Evolutionary conservation across 2,113 vertebrate species (phyloP).

Genomic region (Scopus umbretta): DNA sequence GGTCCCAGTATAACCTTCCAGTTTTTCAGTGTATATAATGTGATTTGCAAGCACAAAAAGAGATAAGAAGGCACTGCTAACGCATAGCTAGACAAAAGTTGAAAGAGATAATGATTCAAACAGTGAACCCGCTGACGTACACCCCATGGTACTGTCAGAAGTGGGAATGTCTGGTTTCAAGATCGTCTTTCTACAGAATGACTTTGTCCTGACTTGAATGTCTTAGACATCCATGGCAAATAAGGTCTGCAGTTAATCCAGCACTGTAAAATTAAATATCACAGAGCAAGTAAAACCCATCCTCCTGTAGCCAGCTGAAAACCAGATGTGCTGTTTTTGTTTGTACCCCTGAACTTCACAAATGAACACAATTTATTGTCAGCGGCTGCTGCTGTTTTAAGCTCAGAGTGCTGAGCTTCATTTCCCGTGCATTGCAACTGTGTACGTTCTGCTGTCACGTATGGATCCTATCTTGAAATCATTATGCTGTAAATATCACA

Average conservation of each 20-base stretch:
- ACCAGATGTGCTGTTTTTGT: conserved; percentile 12
- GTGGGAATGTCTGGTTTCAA: neutral
- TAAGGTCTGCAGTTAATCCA: neutral
- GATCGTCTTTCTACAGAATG: neutral
- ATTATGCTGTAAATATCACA: neutral
- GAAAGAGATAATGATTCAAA: neutral
- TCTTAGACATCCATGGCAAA: neutral
- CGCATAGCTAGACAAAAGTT: neutral
- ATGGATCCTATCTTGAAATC: neutral
- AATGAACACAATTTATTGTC: conserved; percentile 6
- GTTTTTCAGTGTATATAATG: neutral
- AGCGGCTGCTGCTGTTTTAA: conserved; percentile 9
- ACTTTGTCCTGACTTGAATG: neutral
- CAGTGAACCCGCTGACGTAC: neutral
- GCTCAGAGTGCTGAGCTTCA: neutral
- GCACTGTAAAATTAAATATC: neutral
- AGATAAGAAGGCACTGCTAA: neutral
- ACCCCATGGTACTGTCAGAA: neutral
- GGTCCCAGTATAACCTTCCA: neutral
- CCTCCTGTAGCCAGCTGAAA: conserved; percentile 35
- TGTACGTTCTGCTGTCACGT: neutral
- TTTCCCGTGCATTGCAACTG: neutral
- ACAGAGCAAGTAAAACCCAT: neutral
- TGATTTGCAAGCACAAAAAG: neutral
- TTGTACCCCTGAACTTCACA: conserved; percentile 5